A percentile compares a stretch with the other conserved stretches of the same genome.
Conservation (phyloP, 2,797 vertebrate species). For the Catharus ustulatus region DNA sequence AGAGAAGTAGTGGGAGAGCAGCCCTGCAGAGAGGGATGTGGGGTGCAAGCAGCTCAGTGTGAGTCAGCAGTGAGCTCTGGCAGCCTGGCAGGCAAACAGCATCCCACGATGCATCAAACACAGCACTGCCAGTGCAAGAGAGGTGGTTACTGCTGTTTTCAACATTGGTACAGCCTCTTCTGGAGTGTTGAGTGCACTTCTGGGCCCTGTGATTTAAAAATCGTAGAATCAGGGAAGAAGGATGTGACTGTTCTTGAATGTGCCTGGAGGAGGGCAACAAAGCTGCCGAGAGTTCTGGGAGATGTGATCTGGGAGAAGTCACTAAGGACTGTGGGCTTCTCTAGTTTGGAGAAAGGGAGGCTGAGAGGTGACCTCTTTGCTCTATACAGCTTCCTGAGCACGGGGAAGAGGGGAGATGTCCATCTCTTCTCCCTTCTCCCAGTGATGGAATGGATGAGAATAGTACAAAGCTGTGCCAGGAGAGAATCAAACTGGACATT, state of each 20-base stretch:
- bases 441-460: accelerated
- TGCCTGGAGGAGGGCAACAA: neutral
- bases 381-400: neutral
- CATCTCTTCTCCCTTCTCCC: neutral
- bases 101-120: neutral
- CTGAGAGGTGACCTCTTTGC: neutral
- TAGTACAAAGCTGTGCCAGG: neutral
- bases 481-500: neutral
- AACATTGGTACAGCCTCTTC: neutral
- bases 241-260: neutral
- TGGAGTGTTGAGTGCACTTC: neutral
- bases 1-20: neutral
- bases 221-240: neutral
- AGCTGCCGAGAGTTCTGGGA: neutral
- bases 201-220: neutral
- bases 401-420: neutral
- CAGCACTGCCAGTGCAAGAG: neutral
- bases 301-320: neutral
- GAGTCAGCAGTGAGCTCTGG: neutral
- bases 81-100: neutral
- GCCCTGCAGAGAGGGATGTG: neutral
- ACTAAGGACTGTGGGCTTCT: neutral
- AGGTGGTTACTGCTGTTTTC: neutral
- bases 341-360: neutral
- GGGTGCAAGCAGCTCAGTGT: neutral